Base-by-base conservation (phyloP, 2,888 invertebrate species). In the Scaeva pyrastri region DNA sequence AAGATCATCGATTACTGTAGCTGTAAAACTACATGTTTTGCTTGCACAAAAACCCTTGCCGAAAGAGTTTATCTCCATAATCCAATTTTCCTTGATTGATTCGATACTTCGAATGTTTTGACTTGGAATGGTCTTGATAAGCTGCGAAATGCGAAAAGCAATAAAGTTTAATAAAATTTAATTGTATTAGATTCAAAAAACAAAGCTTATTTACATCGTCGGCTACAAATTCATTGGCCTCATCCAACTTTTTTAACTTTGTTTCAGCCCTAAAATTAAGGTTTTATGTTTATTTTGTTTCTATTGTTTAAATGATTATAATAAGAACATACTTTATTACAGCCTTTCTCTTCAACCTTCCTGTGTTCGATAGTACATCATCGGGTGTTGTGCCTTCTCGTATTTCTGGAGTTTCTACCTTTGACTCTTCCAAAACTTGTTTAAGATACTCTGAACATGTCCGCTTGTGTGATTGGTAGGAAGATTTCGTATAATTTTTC, bases 321-420 rank as follows among this genome's bases (percentile, higher is more conserved):
- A 36, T 11, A 7, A 41, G 2, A 16, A 76, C 88, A 88, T 80
- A 91, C 91, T 90, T 91, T 1, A 92, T 88, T 3, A 90, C 90
- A 0, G 92, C 91, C 43, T 87, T 88, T 1, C 92, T 90, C 70
- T 92, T 92, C 0, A 89, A 56, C 0, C 92, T 89, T 12, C 92
- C 92, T 0, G 90, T 88, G 72, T 90, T 90, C 19, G 85, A 80
- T 5, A 80, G 50, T 0, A 73, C 55, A 0, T 75, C 74, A 52
- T 83, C 81, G 12, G 43, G 19, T 11, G 50, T 36, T 16, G 31
- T 45, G 14, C n/a, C 48, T n/a, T 66, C 21, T 23, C 26, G 45
- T 8, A 4, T 1, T 43, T 21, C 41, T 11, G 7, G 0, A 45
- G 12, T 16, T 14, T 64, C 6, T 8, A 58, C 16, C 19, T 50